Conservation (phyloP, 2,888 invertebrate species). For the Pyrocoelia pectoralis region DNA sequence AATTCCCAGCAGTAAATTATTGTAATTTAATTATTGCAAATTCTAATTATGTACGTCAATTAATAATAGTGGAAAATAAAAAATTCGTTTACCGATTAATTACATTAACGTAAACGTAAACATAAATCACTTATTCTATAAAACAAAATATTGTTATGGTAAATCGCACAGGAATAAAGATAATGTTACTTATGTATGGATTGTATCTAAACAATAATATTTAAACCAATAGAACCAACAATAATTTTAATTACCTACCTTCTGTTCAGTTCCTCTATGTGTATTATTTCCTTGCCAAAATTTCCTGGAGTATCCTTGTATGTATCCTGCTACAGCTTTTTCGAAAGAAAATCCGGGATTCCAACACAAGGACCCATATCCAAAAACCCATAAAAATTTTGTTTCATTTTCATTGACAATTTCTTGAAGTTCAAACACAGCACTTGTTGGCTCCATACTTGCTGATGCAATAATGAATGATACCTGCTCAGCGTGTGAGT, state of each 20-base stretch:
- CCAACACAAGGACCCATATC: slow-evolving; percentile 96
- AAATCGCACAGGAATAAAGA: too few species aligned
- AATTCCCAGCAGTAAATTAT: too few species aligned
- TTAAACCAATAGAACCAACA: too few species aligned
- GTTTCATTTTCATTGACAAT: slow-evolving; percentile 54
- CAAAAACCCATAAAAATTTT: slow-evolving; percentile 86
- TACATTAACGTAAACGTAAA: too few species aligned
- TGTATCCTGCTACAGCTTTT: slow-evolving; percentile 81
- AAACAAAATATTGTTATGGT: too few species aligned
- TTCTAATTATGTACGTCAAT: too few species aligned
- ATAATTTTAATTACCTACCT: slow-evolving; percentile 63
- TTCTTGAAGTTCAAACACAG: slow-evolving; percentile 46
- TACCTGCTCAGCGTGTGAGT: not conserved
- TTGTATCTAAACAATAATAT: too few species aligned
- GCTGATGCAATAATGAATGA: slow-evolving; percentile 24
- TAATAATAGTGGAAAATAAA: too few species aligned
- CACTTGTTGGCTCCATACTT: slow-evolving; percentile 28
- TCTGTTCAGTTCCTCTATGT: slow-evolving; percentile 77
- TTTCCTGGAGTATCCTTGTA: slow-evolving; percentile 80
- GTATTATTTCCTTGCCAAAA: slow-evolving; percentile 94
- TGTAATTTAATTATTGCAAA: too few species aligned
- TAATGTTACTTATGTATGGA: too few species aligned
- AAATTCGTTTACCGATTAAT: too few species aligned
- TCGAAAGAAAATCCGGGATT: slow-evolving; percentile 89
- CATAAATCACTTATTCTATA: too few species aligned